Evolutionary conservation across 30 jellyfish, hydroid and myxozoan genomes (phyloP), one percentile per base, ranked within the genome.

Genomic region (Morbakka virulenta): DNA sequence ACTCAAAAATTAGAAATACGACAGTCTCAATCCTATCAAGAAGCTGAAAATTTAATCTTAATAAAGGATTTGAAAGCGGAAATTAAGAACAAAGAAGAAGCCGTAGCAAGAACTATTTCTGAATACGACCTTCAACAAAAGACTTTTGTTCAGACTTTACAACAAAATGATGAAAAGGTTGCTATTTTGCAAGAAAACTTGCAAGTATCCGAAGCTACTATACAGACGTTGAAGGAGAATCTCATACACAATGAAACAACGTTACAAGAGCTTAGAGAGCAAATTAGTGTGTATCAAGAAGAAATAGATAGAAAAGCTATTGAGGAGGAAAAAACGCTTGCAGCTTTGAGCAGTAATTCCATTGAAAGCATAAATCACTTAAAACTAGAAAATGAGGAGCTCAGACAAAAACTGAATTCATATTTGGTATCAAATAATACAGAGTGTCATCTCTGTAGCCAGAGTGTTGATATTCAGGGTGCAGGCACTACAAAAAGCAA

Each of bases 281-380:
- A 36, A 12, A 36, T 47, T 20, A 28, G 29, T 35, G 77, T 2
- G 21, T 28, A 2, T 27, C 50, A 49, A 34, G 29, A 27, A 20
- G 77, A 36, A 3, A 3, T 35, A 1, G 13, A n/a, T 11, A 34
- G 47, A 13, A n/a, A 28, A 13, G 95, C 81, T 4, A 81, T 36
- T 0, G 89, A 77, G 41, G 69, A 65, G 72, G 35, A 67, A 3
- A 51, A 52, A 26, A 69, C 85, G 32, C 83, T 81, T 28, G 97
- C 77, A 9, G 95, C 62, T 28, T 67, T 89, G 80, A 69, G 72
- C 31, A 72, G 61, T n/a, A 78, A 83, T 21, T 61, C 88, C 23
- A 51, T 68, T 21, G 72, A 62, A 52, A 30, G 83, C 13, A 28
- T 65, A 30, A 80, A 71, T 34, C 52, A 78, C 20, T 71, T 35